phyloP scores from a whole-genome alignment of 2,113 vertebrate genomes.

The Thamnophis sirtalis region DNA sequence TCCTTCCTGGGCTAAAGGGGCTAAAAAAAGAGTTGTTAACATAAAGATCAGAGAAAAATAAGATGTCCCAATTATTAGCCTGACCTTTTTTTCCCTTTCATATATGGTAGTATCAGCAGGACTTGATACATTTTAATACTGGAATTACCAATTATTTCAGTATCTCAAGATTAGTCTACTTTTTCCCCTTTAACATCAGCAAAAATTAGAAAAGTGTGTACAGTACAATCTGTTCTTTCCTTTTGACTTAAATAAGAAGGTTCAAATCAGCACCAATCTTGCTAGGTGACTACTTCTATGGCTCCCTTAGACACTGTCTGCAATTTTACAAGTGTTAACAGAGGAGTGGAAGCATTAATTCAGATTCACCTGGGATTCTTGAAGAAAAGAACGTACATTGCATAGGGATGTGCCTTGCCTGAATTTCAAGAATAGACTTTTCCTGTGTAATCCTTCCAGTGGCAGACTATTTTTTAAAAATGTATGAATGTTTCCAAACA shows the following conservation, averaged over 20 bases:
- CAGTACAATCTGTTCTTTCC: not conserved
- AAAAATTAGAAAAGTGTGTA: not conserved
- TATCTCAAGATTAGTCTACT: not conserved
- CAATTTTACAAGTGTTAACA: not conserved
- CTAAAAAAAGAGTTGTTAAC: not conserved
- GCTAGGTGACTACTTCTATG: not conserved
- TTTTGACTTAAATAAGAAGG: not conserved
- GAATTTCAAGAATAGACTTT: not conserved
- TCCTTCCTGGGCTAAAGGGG: not conserved
- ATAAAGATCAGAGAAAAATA: not conserved
- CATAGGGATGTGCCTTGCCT: not conserved
- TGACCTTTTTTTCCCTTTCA: not conserved
- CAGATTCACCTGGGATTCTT: not conserved
- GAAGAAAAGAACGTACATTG: not conserved
- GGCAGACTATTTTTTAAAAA: not conserved
- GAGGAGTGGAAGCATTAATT: not conserved
- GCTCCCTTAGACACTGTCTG: not conserved
- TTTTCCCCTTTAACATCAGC: not conserved
- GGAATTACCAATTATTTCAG: not conserved
- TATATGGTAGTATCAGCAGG: not conserved
- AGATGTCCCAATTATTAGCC: not conserved
- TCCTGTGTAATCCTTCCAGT: not conserved
- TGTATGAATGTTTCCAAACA: not conserved
- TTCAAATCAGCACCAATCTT: not conserved
- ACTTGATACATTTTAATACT: not conserved